A percentile compares a stretch with the other conserved stretches of the same genome.
These are phyloP conservation scores for Cyphomyrus plagiostoma DNA, from an alignment of 2,113 vertebrate species.

Conservation along the genomic window DNA sequence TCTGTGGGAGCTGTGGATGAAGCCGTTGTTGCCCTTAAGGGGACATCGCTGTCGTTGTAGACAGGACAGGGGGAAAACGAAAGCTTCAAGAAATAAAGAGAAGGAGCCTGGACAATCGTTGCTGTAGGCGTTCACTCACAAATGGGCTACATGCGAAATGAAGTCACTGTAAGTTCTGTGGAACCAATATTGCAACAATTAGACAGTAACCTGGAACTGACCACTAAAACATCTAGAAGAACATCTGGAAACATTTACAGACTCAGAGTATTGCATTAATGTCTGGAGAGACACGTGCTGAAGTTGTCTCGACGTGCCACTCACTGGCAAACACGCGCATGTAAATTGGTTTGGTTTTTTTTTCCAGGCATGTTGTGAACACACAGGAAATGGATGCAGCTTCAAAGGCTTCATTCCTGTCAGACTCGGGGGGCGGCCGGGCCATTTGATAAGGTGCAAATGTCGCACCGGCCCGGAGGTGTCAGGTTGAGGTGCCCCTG, in stretches of 20 bases:
- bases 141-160: not conserved
- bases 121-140: slow-evolving; percentile 32
- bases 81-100: not conserved
- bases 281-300: slow-evolving; percentile 41
- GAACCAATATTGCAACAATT: not conserved
- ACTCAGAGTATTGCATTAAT: slow-evolving; percentile 34
- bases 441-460: not conserved
- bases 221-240: slow-evolving; percentile 26
- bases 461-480: not conserved
- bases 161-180: not conserved
- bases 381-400: slow-evolving; percentile 9
- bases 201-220: slow-evolving; percentile 28
- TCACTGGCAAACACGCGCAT: slow-evolving; percentile 28
- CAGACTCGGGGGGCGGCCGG: not conserved
- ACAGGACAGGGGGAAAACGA: not conserved
- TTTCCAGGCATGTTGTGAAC: not conserved
- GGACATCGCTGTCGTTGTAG: not conserved
- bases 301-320: slow-evolving; percentile 16
- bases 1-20: not conserved
- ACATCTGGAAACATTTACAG: slow-evolving; percentile 49
- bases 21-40: not conserved
- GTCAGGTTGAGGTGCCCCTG: not conserved
- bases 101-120: not conserved
- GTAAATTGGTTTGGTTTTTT: slow-evolving; percentile 16
- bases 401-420: slow-evolving; percentile 11